Percentiles rank a stretch among this genome's conserved stretches.
Conservation (phyloP, 1,140 invertebrate genomes). For the Laupala kohalensis region DNA sequence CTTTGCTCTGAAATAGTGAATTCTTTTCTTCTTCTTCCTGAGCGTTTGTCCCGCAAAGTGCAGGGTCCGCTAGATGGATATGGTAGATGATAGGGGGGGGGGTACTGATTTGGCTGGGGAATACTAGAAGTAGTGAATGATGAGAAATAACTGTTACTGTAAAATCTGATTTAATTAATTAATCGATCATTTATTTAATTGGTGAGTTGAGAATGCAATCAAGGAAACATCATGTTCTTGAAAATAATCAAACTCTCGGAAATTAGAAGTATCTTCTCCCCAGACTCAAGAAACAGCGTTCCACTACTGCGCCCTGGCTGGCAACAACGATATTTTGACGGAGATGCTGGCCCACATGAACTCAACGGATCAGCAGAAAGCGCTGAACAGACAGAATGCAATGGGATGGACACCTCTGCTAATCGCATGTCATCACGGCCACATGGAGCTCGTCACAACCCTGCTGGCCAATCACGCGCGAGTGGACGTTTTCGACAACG, state of each 20-base stretch:
- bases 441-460: constrained; percentile 74
- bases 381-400: constrained; percentile 81
- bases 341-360: constrained; percentile 88
- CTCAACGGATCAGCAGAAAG: constrained; percentile 74
- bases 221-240: not conserved
- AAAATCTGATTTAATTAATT: too few species aligned
- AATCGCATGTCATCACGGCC: constrained; percentile 67
- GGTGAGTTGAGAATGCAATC: not conserved
- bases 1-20: too few species aligned
- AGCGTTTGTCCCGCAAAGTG: too few species aligned
- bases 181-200: too few species aligned
- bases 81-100: too few species aligned
- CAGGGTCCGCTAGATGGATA: too few species aligned
- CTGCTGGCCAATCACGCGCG: constrained; percentile 82
- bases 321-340: constrained; percentile 86
- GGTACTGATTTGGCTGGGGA: too few species aligned
- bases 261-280: constrained; percentile 14
- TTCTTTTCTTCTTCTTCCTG: too few species aligned
- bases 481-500: constrained; percentile 96
- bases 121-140: too few species aligned
- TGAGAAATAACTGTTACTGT: too few species aligned
- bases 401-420: constrained; percentile 92
- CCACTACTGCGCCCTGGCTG: constrained; percentile 86
- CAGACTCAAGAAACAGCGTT: constrained; percentile 85
- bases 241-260: not conserved